Evolutionary conservation across 2,113 vertebrate species (phyloP), one percentile per base, ranked within the genome.

Genomic region (Solea senegalensis): DNA sequence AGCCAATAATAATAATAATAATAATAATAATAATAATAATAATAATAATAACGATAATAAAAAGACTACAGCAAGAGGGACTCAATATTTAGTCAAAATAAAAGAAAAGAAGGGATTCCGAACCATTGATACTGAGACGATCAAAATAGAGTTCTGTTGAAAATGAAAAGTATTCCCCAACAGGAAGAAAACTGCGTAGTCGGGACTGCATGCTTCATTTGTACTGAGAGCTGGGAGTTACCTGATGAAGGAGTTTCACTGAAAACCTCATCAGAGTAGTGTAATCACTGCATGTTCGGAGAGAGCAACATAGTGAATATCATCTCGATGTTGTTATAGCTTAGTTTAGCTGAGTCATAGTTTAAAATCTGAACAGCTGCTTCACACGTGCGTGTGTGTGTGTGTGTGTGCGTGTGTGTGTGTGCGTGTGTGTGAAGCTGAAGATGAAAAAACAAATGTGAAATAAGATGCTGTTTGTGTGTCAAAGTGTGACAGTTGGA

Each of bases 281-380:
- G 72, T 78, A 66, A 74, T 55, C 78, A 87, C 80, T 90, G 85
- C 86, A 88, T 83, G 82, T 69, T 81, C 21, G 59, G 76, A 86
- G 72, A 81, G 57, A 76, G 74, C 59, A 56, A 57, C 57, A 66
- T 66, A 69, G 61, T 76, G 55, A 78, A 76, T 75, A 84, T 63
- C 72, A 74, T 73, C 52, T 84, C 45, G 75, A 79, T 74, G 83
- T 72, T 26, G 14, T 66, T 64, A 62, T 86, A 90, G 84, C 89
- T 88, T 87, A 88, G 77, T 75, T 81, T 28, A 65, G 74, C 81
- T 77, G 86, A 61, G 66, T 69, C 2, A 12, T 77, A 69, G 51
- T 80, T 80, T 52, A 61, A 78, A 56, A 77, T 70, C 70, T 83
- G 76, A 76, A 56, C 62, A 69, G 80, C 74, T 69, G 67, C 50